Evolutionary conservation across 2,113 vertebrate species (phyloP), one percentile per base, ranked within the genome.

Genomic region (Oreochromis aureus): DNA sequence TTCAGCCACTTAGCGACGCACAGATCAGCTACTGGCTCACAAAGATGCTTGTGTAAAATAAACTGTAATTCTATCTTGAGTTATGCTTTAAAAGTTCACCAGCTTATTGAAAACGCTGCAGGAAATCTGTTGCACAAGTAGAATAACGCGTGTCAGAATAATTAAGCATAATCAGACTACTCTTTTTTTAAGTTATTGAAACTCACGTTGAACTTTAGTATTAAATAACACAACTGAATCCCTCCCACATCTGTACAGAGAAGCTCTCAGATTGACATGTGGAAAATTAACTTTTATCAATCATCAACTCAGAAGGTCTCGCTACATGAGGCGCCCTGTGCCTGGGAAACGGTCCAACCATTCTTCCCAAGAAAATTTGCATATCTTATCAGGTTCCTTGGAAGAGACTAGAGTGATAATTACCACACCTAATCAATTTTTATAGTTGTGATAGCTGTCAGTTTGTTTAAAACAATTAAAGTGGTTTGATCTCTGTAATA

Each of bases 51-150:
- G n/a, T 1, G 0, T 44, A 71, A 71, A 71, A 71, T 9, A 71
- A 44, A 24, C 9, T 44, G 36, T 71, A 24, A 12, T 15, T 71
- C 36, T 24, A 71, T 44, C n/a, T 16, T 41, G 66, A 71, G 15
- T 71, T 0, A 15, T 24, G n/a, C 36, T 71, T 16, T 71, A 16
- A 71, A 16, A 44, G 15, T 18, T 46, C 0, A 0, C 0, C n/a
- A 10, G 13, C 22, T 73, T 9, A 10, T 6, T 3, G 22, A 46
- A 46, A 46, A 46, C 1, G 1, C 41, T 73, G 5, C 13, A 46
- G 39, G 8, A 46, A 73, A 2, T 15, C 4, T 46, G 39, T 27
- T 6, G 13, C 2, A 0, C 22, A 46, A 27, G 8, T 18, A 10
- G 24, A 73, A 73, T 46, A 46, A 3, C 2, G 1, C 10, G 3